These are phyloP conservation scores for Zapornia atra DNA, from an alignment of 2,113 vertebrate species.

Conservation along the genomic window DNA sequence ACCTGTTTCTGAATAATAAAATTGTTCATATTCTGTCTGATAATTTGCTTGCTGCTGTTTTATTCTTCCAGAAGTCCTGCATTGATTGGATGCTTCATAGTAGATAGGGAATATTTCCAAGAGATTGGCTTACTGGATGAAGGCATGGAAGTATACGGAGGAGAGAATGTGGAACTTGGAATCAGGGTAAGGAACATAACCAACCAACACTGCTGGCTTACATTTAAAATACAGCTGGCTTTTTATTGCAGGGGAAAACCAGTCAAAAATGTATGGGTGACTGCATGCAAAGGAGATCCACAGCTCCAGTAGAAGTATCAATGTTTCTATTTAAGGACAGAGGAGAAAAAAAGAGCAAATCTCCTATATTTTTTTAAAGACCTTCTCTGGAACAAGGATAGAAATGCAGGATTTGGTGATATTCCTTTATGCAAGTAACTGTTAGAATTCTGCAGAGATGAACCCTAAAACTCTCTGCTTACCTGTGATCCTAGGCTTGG, in stretches of 20 bases:
- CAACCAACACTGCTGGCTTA: background rate
- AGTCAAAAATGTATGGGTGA: background rate
- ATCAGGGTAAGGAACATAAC: conserved; percentile 86
- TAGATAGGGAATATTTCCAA: conserved; percentile 94
- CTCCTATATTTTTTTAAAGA: background rate
- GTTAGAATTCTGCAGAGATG: background rate
- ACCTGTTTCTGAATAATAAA: background rate
- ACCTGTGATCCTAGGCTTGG: background rate
- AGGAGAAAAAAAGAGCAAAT: background rate
- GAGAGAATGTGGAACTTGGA: conserved; percentile 96
- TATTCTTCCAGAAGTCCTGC: conserved; percentile 88
- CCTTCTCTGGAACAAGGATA: background rate
- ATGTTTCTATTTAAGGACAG: background rate
- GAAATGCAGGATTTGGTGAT: background rate
- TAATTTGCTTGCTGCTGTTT: background rate
- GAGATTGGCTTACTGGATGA: conserved; percentile 97
- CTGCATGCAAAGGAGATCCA: background rate
- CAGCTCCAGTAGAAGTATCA: background rate
- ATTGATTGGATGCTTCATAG: conserved; percentile 98
- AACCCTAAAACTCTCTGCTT: background rate
- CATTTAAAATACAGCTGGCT: background rate
- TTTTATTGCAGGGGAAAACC: background rate
- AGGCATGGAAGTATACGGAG: conserved; percentile 98
- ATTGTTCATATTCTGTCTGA: background rate
- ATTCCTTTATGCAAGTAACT: background rate